Percentiles rank a stretch among this genome's conserved stretches.
phyloP scores from a whole-genome alignment of 2,113 vertebrate species.

The Balaenoptera acutorostrata region DNA sequence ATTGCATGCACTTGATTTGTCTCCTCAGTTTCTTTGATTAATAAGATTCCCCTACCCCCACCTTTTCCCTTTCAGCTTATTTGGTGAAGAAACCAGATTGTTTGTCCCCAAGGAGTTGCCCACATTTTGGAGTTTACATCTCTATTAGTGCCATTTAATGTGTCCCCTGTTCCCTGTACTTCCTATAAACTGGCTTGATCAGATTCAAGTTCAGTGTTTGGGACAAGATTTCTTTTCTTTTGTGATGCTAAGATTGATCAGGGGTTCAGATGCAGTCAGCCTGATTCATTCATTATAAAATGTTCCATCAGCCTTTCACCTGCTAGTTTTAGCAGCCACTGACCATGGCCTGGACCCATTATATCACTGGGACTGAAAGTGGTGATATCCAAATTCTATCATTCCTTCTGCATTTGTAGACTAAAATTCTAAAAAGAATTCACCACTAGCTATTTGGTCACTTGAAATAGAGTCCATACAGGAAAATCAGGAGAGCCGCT shows the following conservation, averaged over 20 bases:
- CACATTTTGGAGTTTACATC: background rate
- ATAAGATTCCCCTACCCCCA: background rate
- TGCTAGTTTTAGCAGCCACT: background rate
- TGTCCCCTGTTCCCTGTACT: background rate
- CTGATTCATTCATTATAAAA: background rate
- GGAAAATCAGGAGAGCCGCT: background rate
- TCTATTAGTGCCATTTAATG: background rate
- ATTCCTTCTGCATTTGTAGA: background rate
- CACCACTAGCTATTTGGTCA: background rate
- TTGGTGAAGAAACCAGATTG: background rate
- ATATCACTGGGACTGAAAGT: background rate
- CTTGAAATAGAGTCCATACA: background rate
- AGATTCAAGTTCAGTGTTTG: background rate
- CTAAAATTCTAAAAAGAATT: background rate
- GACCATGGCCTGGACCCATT: background rate
- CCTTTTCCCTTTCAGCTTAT: background rate
- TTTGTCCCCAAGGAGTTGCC: background rate
- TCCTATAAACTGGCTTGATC: background rate
- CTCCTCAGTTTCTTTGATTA: background rate
- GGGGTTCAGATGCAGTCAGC: background rate
- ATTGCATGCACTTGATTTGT: background rate
- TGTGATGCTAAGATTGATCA: background rate
- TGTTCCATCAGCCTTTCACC: background rate
- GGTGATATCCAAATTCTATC: background rate
- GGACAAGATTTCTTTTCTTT: background rate